Evolutionary conservation across 2,888 invertebrate species (phyloP).

Genomic region (Cyrtodaria siliqua): DNA sequence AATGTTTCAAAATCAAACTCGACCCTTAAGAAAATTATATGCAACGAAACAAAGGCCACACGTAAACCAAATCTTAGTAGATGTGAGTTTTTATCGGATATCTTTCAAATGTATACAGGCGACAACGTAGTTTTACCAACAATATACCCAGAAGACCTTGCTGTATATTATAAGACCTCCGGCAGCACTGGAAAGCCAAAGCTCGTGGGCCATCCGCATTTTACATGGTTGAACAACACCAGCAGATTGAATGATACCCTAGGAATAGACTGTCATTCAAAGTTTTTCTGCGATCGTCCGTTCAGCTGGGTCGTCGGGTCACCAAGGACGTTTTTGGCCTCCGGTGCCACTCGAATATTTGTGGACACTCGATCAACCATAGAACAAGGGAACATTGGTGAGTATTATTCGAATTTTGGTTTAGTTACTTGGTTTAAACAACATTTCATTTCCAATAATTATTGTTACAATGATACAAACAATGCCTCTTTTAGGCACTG

Average conservation of each 20-base stretch:
- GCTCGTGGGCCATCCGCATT: background rate
- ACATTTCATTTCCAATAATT: too few species aligned
- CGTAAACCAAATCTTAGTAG: too few species aligned
- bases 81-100: too few species aligned
- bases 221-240: conserved; percentile 1
- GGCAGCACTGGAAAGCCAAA: background rate
- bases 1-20: conserved; percentile 1
- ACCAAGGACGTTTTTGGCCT: background rate
- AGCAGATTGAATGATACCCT: background rate
- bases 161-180: conserved; percentile 1
- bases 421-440: too few species aligned
- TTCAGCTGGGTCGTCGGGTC: background rate
- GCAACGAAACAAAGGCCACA: too few species aligned
- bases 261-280: background rate
- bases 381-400: background rate
- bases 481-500: too few species aligned
- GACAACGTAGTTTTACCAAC: too few species aligned
- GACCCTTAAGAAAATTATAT: too few species aligned
- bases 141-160: background rate
- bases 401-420: too few species aligned
- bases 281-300: background rate
- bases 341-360: background rate
- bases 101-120: too few species aligned
- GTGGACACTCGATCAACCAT: background rate
- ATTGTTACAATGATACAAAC: too few species aligned